Conservation (phyloP, 2,888 invertebrate genomes). For the Campoplex capitator region DNA sequence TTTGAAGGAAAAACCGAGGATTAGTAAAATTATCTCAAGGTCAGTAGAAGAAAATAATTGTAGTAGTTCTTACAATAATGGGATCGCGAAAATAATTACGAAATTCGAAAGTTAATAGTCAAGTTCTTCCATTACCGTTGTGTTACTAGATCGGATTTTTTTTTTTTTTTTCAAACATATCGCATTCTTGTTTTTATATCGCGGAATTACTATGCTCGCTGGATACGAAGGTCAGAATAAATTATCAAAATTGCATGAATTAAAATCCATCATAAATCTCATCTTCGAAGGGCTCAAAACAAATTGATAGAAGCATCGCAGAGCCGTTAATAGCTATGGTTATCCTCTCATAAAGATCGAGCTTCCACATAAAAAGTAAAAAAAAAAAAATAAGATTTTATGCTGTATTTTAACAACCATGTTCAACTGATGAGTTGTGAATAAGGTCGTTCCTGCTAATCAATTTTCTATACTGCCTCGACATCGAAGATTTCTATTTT, state of each 20-base stretch:
- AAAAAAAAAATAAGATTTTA: background rate
- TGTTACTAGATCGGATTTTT: no score
- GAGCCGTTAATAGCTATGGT: background rate
- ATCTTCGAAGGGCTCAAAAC: background rate
- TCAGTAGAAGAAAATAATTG: no score
- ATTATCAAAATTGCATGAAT: background rate
- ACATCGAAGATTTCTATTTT: no score
- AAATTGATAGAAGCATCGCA: background rate
- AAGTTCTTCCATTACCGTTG: no score
- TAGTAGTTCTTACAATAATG: background rate
- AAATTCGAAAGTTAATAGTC: no score
- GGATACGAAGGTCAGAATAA: conserved; percentile 3
- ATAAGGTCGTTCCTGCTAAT: no score
- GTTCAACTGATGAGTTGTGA: no score
- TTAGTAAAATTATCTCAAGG: no score
- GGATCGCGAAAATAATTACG: no score
- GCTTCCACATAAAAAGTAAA: background rate
- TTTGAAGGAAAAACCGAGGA: no score
- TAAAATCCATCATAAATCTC: background rate
- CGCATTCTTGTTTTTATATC: background rate
- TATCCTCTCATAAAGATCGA: background rate
- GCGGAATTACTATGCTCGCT: background rate
- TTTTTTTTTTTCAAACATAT: background rate
- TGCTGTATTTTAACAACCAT: no score
- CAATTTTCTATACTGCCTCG: no score